These are phyloP conservation scores for Limanda limanda DNA, from an alignment of 2,113 vertebrate species.

Conservation along the genomic window DNA sequence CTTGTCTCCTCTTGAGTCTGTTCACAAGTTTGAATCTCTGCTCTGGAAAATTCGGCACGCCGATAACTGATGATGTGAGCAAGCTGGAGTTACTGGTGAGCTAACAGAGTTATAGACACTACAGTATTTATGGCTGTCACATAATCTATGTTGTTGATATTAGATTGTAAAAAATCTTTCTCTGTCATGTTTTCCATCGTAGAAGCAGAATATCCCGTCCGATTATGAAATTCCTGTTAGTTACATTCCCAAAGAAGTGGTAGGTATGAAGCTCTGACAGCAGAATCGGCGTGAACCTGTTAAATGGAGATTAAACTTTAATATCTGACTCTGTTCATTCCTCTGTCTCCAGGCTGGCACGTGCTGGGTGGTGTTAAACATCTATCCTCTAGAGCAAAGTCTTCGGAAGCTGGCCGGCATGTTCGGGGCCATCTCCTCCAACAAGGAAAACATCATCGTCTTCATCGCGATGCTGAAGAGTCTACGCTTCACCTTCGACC, in stretches of 20 bases:
- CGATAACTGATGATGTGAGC: constrained; percentile 79
- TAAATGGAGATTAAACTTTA: not conserved
- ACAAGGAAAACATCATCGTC: constrained; percentile 71
- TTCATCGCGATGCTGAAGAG: constrained; percentile 78
- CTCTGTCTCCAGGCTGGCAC: constrained; percentile 60
- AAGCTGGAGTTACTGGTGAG: constrained; percentile 77
- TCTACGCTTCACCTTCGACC: constrained; percentile 76
- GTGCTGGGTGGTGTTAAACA: constrained; percentile 79
- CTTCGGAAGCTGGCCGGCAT: constrained; percentile 68
- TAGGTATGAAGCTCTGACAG: constrained; percentile 36
- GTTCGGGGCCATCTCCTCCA: constrained; percentile 75
- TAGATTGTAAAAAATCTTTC: not conserved
- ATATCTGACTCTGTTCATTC: not conserved
- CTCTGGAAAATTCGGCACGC: constrained; percentile 72
- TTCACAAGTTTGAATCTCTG: constrained; percentile 71
- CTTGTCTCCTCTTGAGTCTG: constrained; percentile 79
- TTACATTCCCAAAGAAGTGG: constrained; percentile 79
- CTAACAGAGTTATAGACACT: not conserved
- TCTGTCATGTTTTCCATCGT: not conserved
- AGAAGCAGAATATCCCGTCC: constrained; percentile 79
- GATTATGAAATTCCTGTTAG: constrained; percentile 79
- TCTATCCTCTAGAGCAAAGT: constrained; percentile 79
- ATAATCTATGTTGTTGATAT: not conserved
- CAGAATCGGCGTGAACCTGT: not conserved
- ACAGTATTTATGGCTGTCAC: not conserved